These are phyloP conservation scores for Cryptus viduatorius DNA, from an alignment of 2,888 invertebrate genomes.

Conservation along the genomic window DNA sequence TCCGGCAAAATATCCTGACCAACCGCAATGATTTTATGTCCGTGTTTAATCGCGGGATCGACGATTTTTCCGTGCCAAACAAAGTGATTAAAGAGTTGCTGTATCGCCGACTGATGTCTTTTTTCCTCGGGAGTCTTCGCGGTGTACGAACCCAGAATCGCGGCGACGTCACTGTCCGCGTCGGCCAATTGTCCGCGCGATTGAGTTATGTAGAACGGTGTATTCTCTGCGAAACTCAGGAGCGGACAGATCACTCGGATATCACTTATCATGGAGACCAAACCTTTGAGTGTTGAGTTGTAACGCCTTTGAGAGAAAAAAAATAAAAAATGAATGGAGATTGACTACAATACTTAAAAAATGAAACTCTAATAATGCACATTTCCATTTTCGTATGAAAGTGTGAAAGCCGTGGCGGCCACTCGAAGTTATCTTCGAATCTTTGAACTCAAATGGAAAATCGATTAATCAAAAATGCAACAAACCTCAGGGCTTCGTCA, in stretches of 20 bases:
- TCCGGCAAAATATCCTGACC: slow-evolving; percentile 90
- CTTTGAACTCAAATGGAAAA: not conserved
- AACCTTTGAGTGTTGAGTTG: slow-evolving; percentile 88
- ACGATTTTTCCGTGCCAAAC: slow-evolving; percentile 91
- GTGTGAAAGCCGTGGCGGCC: too few species aligned
- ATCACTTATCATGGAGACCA: slow-evolving; percentile 91
- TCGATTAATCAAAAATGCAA: slow-evolving; percentile 20
- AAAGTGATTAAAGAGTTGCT: slow-evolving; percentile 93
- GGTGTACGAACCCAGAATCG: slow-evolving; percentile 92
- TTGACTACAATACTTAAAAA: not conserved
- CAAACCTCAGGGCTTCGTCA: slow-evolving; percentile 86
- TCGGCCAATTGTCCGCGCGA: slow-evolving; percentile 86
- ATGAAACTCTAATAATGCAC: not conserved
- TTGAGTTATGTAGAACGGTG: slow-evolving; percentile 91
- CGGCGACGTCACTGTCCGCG: slow-evolving; percentile 90
- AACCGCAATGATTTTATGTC: slow-evolving; percentile 88
- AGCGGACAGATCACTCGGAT: slow-evolving; percentile 93
- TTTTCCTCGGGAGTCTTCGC: slow-evolving; percentile 91
- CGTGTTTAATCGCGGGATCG: slow-evolving; percentile 86
- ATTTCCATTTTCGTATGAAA: too few species aligned
- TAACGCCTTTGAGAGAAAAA: slow-evolving; percentile 85
- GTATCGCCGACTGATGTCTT: slow-evolving; percentile 92
- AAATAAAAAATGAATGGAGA: not conserved
- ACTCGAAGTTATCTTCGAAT: not conserved
- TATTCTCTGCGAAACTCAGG: slow-evolving; percentile 85